These are phyloP conservation scores for Chloroclystis v-ata DNA, from an alignment of 2,888 invertebrate genomes.

Conservation along the genomic window DNA sequence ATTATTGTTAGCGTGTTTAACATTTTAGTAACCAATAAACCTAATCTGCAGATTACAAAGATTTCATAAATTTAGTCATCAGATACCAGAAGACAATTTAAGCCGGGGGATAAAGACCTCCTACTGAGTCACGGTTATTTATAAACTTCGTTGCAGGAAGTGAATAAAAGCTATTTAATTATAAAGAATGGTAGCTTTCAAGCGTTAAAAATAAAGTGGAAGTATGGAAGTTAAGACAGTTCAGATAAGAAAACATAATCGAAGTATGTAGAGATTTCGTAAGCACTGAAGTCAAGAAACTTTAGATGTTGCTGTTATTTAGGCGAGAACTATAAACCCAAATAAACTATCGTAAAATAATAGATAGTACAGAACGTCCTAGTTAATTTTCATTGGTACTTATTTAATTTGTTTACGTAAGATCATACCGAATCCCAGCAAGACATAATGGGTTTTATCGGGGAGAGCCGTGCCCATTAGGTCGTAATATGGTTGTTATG, in stretches of 20 bases:
- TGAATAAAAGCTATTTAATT: conserved; percentile 1
- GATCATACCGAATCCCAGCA: too few species aligned
- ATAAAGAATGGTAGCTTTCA: background rate
- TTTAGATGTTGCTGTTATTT: background rate
- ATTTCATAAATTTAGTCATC: too few species aligned
- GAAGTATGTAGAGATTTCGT: background rate
- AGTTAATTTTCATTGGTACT: background rate
- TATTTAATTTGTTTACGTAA: background rate
- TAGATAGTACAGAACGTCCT: background rate
- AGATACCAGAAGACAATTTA: background rate
- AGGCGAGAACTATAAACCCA: conserved; percentile 1
- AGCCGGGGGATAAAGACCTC: background rate
- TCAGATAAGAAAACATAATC: conserved; percentile 3
- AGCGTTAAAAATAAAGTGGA: background rate
- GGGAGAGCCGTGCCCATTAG: too few species aligned
- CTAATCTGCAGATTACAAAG: background rate
- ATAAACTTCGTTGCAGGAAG: background rate
- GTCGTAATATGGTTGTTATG: too few species aligned
- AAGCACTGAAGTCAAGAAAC: conserved; percentile 2
- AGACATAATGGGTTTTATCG: too few species aligned
- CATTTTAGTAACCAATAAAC: too few species aligned
- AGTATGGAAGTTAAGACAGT: background rate
- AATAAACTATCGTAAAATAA: conserved; percentile 1
- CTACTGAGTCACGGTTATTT: conserved; percentile 1
- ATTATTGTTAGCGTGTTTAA: too few species aligned